A percentile compares a stretch with the other conserved stretches of the same genome.
Conservation (phyloP, 2,797 vertebrate genomes). For the Danio tinwini region DNA sequence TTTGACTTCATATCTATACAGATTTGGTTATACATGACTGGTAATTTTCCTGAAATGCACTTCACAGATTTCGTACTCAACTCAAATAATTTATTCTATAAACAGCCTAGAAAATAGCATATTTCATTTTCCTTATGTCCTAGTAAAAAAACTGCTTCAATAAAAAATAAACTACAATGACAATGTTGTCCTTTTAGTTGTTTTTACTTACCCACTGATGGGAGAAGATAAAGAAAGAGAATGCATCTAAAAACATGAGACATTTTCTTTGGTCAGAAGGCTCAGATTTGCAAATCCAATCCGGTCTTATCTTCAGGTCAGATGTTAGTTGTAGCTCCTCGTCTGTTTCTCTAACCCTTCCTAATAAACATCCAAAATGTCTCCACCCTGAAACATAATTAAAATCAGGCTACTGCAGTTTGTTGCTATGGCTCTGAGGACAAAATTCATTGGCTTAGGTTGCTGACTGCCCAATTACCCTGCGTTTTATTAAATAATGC, state of each 20-base stretch:
- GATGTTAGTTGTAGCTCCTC: background rate
- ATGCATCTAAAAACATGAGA: background rate
- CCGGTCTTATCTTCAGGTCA: background rate
- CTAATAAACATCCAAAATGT: background rate
- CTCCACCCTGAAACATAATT: slow-evolving; percentile 40
- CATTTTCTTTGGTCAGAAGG: slow-evolving; percentile 1
- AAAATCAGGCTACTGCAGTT: background rate
- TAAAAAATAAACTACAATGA: background rate
- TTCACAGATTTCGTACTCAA: no score
- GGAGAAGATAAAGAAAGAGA: slow-evolving; percentile 27
- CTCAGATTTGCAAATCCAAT: background rate
- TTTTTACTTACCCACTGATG: slow-evolving; percentile 41
- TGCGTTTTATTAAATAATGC: background rate
- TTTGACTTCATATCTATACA: no score
- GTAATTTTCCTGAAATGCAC: background rate
- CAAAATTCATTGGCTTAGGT: background rate
- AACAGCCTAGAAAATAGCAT: no score
- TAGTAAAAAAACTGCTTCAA: background rate
- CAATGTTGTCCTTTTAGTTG: no score
- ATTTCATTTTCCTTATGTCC: no score
- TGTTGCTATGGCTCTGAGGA: background rate
- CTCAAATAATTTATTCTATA: no score
- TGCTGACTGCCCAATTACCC: background rate
- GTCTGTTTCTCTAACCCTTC: background rate
- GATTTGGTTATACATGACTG: no score